These are phyloP conservation scores for Nyctibius grandis DNA, from an alignment of 2,797 vertebrate genomes.

Conservation along the genomic window DNA sequence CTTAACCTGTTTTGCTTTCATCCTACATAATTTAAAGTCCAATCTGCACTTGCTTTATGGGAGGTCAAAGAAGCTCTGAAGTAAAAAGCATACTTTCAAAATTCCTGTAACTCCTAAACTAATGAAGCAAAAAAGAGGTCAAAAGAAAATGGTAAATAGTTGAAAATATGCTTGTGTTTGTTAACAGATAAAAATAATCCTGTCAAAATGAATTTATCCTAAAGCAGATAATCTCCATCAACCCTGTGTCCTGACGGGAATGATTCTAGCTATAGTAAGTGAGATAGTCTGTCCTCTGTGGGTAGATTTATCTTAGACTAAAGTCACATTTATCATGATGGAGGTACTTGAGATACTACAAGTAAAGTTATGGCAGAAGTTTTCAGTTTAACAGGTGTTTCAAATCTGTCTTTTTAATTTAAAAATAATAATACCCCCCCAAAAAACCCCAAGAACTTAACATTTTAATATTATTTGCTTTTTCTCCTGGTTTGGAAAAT, in stretches of 20 bases:
- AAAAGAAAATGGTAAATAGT: neutral
- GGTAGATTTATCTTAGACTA: neutral
- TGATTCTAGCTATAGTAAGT: neutral
- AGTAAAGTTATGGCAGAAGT: neutral
- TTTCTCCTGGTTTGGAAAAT: neutral
- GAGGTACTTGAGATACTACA: neutral
- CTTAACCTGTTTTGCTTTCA: conserved; percentile 8
- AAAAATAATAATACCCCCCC: no score
- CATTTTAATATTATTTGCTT: neutral
- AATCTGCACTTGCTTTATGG: neutral
- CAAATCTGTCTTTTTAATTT: neutral
- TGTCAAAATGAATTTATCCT: neutral
- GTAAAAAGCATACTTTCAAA: conserved; percentile 11
- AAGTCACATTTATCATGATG: neutral
- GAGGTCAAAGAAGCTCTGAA: neutral
- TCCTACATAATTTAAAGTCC: conserved; percentile 1
- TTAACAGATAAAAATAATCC: neutral
- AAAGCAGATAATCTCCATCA: neutral
- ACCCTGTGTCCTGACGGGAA: neutral
- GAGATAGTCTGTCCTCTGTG: neutral
- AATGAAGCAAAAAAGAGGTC: neutral
- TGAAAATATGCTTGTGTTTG: neutral
- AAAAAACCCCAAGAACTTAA: neutral
- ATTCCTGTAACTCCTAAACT: neutral
- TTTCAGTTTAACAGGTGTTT: neutral